Evolutionary conservation across 1,140 invertebrate species (phyloP), one percentile per base, ranked within the genome.

Genomic region (Oncopodura yosiiana): DNA sequence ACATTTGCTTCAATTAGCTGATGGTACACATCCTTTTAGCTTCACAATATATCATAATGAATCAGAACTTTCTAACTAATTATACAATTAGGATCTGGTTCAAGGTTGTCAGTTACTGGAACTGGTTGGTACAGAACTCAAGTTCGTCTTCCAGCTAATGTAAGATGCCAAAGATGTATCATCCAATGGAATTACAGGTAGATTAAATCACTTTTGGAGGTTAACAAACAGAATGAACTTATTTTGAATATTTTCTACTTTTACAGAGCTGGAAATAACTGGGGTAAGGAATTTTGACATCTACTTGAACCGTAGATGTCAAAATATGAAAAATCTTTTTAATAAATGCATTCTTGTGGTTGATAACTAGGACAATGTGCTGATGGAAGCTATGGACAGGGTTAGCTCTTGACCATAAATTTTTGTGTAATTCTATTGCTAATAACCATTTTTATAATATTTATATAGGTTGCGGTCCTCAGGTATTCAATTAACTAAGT

Each of bases 381-480:
- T 12, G 60, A 67, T 43, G 69, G 69, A 54, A 58, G 44, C 8
- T 57, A 57, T 26, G 52, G 37, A 34, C 27, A n/a, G n/a, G n/a
- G n/a, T n/a, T n/a, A n/a, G n/a, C n/a, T n/a, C n/a, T n/a, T n/a
- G n/a, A n/a, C n/a, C n/a, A n/a, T n/a, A n/a, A n/a, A n/a, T n/a
- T n/a, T n/a, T n/a, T n/a, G n/a, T n/a, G n/a, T n/a, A n/a, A n/a
- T n/a, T n/a, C n/a, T n/a, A n/a, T n/a, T n/a, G n/a, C n/a, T n/a
- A n/a, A n/a, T n/a, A n/a, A n/a, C n/a, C n/a, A n/a, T n/a, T n/a
- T n/a, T n/a, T n/a, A n/a, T n/a, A n/a, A n/a, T n/a, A n/a, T n/a
- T n/a, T n/a, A n/a, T n/a, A n/a, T 67, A 3, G 73, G 73, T 0
- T 74, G 71, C 57, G 74, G 74, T 14, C 66, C 68, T 3, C 69